Conservation (phyloP, 37 sponge, comb jelly and placozoan genomes). For the Lycopodina hypogea region DNA sequence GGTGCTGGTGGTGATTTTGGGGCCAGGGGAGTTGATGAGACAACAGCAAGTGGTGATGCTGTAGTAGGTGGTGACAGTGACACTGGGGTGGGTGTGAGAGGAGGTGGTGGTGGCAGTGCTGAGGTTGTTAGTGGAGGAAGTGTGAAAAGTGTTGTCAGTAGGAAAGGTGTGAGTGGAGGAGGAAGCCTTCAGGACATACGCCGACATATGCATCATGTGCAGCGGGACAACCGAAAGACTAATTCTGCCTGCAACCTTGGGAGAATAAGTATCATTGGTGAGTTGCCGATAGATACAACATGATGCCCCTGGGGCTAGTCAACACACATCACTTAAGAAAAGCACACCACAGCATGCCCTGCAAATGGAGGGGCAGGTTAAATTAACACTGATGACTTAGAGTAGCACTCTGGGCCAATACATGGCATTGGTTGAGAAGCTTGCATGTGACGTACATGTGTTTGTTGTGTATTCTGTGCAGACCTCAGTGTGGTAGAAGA, state of each 20-base stretch:
- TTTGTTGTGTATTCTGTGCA: no score
- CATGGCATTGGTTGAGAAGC: no score
- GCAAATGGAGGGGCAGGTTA: no score
- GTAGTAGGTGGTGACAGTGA: background rate
- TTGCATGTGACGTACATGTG: no score
- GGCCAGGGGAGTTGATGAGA: background rate
- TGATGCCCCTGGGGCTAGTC: background rate
- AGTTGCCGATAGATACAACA: background rate
- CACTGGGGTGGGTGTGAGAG: background rate
- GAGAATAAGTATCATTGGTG: background rate
- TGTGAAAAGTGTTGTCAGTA: background rate
- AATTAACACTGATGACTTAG: no score
- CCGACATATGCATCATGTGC: no score
- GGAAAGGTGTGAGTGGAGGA: background rate
- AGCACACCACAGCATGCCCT: no score
- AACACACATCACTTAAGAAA: no score
- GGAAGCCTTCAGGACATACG: conserved; percentile 34
- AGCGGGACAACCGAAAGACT: conserved; percentile 7
- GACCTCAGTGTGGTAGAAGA: no score
- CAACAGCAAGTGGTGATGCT: background rate
- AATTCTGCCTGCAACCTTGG: conserved; percentile 23
- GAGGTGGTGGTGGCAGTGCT: conserved; percentile 37
- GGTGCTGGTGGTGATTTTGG: background rate
- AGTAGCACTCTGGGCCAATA: no score
- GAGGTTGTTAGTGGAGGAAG: background rate